phyloP scores from a whole-genome alignment of 30 jellyfish, hydroid and myxozoan genomes.

The Cassiopea andromeda region DNA sequence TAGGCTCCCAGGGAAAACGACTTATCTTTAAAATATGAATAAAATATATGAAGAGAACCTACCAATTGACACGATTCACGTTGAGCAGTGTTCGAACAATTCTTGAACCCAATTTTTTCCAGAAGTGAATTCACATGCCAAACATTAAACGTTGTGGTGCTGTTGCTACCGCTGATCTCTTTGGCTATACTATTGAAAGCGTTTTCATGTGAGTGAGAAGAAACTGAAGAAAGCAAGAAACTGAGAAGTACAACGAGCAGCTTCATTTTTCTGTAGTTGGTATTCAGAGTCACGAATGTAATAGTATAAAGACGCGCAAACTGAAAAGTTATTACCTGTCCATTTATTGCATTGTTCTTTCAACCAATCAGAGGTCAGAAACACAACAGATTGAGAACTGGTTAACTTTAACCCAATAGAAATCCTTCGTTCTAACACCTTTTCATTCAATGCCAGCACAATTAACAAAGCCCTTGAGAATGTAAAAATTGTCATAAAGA shows the following conservation, averaged over 20 bases:
- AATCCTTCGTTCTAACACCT: too few relatives aligned
- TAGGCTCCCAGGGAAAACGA: background rate
- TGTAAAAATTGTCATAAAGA: too few relatives aligned
- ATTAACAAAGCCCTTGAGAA: too few relatives aligned
- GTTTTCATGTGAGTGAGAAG: constrained; percentile 3
- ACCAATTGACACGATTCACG: constrained; percentile 51
- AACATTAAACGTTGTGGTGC: constrained; percentile 28
- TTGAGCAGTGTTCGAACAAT: constrained; percentile 7
- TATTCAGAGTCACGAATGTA: background rate
- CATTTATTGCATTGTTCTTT: background rate
- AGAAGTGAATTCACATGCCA: constrained; percentile 6
- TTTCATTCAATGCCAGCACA: too few relatives aligned
- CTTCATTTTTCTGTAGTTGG: constrained; percentile 10
- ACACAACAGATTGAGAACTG: background rate
- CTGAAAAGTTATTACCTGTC: background rate
- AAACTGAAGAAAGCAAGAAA: background rate
- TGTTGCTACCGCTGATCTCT: constrained; percentile 21
- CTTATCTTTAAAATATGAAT: background rate
- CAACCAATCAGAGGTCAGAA: too few relatives aligned
- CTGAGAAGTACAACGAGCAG: background rate
- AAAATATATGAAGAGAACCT: background rate
- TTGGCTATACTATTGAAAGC: constrained; percentile 7
- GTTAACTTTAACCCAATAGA: background rate
- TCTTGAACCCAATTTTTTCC: constrained; percentile 49
- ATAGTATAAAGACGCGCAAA: background rate